Evolutionary conservation across 2,113 vertebrate genomes (phyloP).

Genomic region (Nothoprocta pentlandii): DNA sequence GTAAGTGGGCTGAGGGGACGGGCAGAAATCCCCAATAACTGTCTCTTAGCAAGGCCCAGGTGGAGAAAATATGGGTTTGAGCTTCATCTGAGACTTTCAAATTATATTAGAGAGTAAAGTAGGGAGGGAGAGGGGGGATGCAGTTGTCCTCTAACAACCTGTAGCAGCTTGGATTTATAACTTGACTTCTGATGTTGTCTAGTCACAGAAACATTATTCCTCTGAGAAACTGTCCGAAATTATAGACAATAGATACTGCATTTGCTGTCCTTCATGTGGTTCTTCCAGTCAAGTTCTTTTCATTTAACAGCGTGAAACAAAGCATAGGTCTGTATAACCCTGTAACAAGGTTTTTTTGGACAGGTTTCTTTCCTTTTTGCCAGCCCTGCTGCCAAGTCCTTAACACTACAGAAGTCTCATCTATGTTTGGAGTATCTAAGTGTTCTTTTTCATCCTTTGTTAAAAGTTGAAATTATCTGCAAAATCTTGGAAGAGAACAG

Average conservation of each 20-base stretch:
- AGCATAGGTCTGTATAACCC: neutral
- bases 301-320: neutral
- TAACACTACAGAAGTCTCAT: neutral
- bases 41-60: neutral
- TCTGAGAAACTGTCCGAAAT: neutral
- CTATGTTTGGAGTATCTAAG: neutral
- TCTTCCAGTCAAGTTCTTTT: neutral
- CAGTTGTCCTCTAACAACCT: fast-evolving
- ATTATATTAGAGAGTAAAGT: neutral
- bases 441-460: neutral
- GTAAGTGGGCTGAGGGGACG: too few species aligned
- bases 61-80: neutral
- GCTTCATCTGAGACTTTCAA: neutral
- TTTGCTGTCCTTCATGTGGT: neutral
- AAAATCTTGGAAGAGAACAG: neutral
- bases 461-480: neutral
- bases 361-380: neutral
- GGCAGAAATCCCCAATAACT: neutral
- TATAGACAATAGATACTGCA: neutral
- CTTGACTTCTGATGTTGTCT: neutral
- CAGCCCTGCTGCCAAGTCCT: neutral
- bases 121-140: too few species aligned
- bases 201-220: neutral
- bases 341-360: neutral
- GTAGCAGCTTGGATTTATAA: neutral